Conservation (phyloP, 2,888 invertebrate species). For the Drosophila barbarae region DNA sequence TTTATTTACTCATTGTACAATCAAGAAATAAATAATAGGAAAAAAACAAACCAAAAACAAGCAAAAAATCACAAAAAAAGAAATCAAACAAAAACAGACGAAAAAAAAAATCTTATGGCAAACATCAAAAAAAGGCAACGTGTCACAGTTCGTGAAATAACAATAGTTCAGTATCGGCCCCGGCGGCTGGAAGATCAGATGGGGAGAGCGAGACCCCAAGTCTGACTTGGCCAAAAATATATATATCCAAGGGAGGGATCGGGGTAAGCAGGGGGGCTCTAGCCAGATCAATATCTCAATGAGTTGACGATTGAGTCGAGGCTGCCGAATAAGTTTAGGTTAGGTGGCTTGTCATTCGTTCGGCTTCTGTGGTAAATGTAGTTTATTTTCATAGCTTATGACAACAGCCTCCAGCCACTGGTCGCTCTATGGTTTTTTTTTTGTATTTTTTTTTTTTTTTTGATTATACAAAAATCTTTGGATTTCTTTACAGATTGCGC, state of each 20-base stretch:
- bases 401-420: constrained; percentile 44
- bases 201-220: constrained; percentile 13
- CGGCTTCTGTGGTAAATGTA: constrained; percentile 63
- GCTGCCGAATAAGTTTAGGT: constrained; percentile 62
- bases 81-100: constrained; percentile 34
- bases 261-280: constrained; percentile 2
- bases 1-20: constrained; percentile 74
- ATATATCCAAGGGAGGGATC: constrained; percentile 2
- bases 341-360: constrained; percentile 65
- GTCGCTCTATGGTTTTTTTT: constrained; percentile 39
- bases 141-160: constrained; percentile 75
- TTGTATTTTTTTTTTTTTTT: constrained; percentile 17
- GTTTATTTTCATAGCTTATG: constrained; percentile 67
- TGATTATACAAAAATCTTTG: constrained; percentile 44
- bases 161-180: constrained; percentile 72
- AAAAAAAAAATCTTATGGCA: constrained; percentile 46
- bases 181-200: constrained; percentile 66
- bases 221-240: constrained; percentile 25
- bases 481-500: constrained; percentile 19
- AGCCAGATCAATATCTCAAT: constrained; percentile 70
- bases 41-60: constrained; percentile 32
- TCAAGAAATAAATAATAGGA: constrained; percentile 69
- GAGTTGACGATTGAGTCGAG: constrained; percentile 71
- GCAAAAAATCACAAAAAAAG: constrained; percentile 46
- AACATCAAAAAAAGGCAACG: constrained; percentile 52